Conservation (phyloP, 2,797 vertebrate species). For the Corythornis leucogaster region DNA sequence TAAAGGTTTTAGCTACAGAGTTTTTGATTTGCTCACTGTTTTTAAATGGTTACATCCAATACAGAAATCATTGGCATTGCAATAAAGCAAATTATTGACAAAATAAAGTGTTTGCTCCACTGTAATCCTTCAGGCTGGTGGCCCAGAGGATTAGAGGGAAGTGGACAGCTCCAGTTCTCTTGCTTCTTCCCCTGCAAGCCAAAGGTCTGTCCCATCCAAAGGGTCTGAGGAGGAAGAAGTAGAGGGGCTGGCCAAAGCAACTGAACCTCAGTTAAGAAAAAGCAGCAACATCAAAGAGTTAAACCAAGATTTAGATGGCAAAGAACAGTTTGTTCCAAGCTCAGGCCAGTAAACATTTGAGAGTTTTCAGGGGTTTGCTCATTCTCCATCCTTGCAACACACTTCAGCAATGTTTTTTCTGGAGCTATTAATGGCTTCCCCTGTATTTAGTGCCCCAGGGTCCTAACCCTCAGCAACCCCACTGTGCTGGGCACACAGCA, state of each 20-base stretch:
- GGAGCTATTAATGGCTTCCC: slow-evolving; percentile 36
- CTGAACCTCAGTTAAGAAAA: neutral
- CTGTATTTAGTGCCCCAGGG: neutral
- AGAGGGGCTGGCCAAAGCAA: neutral
- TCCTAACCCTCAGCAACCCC: slow-evolving; percentile 23
- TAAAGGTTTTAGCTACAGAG: neutral
- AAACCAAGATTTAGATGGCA: neutral
- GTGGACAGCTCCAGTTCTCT: neutral
- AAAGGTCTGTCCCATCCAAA: neutral
- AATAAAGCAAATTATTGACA: neutral
- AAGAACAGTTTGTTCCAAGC: neutral
- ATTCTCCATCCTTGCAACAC: neutral
- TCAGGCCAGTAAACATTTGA: neutral
- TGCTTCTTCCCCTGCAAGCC: neutral
- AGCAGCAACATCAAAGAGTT: neutral
- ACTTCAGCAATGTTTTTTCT: neutral
- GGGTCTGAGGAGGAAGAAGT: neutral
- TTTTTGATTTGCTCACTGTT: neutral
- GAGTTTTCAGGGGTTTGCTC: neutral
- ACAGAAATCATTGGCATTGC: neutral
- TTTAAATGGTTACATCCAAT: neutral
- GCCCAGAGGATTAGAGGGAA: neutral
- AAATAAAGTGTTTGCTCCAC: neutral
- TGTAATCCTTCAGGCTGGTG: neutral
- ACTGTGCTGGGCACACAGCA: neutral